Evolutionary conservation across 2,888 invertebrate species (phyloP).

Genomic region (Lochmaea crataegi): DNA sequence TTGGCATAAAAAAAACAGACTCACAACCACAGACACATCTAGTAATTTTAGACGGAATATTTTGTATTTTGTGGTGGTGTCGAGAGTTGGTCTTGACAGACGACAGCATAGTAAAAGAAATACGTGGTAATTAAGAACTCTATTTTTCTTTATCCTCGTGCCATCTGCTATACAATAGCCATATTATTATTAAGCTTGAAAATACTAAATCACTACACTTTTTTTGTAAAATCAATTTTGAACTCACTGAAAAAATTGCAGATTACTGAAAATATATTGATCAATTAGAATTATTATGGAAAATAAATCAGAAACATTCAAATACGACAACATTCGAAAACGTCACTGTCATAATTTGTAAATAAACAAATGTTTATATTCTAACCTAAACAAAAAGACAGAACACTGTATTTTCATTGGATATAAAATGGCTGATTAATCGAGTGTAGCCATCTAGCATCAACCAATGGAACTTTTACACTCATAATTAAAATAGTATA

Average conservation of each 20-base stretch:
- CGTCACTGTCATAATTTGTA: conserved; percentile 8
- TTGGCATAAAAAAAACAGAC: conserved; percentile 41
- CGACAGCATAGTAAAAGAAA: conserved; percentile 31
- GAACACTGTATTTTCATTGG: neutral
- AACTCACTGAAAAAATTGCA: neutral
- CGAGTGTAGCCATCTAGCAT: neutral
- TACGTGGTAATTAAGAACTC: conserved; percentile 21
- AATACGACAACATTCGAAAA: neutral
- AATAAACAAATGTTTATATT: conserved; percentile 12
- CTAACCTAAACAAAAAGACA: neutral
- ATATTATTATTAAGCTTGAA: neutral
- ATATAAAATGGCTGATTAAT: neutral
- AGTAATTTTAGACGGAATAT: conserved; percentile 44
- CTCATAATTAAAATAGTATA: neutral
- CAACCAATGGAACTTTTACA: neutral
- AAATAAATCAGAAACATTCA: neutral
- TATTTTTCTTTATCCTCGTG: conserved; percentile 11
- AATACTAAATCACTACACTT: neutral
- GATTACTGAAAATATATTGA: neutral
- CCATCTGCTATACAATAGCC: conserved; percentile 20
- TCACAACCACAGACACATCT: conserved; percentile 39
- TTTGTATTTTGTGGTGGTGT: conserved; percentile 36
- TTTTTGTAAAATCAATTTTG: neutral
- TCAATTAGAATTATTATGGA: neutral
- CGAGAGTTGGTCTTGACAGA: conserved; percentile 43